These are phyloP conservation scores for Corticium candelabrum DNA, from an alignment of 37 sponge, comb jelly and placozoan species.

Conservation along the genomic window DNA sequence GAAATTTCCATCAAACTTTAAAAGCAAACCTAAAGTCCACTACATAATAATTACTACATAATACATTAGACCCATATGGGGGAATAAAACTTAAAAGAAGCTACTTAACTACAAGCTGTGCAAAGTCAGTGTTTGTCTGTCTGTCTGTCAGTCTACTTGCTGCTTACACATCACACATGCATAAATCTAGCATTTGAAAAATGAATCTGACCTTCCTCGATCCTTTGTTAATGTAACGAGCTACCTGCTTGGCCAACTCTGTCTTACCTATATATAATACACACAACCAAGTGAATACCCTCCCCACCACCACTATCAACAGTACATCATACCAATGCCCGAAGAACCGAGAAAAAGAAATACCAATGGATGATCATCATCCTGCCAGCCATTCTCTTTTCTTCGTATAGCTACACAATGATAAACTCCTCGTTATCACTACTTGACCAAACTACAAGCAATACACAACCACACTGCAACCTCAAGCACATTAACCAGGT, in stretches of 20 bases:
- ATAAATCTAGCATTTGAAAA: too few species aligned
- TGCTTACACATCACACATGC: too few species aligned
- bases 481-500: too few species aligned
- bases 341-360: conserved; percentile 92
- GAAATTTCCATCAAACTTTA: too few species aligned
- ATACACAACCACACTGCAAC: conserved; percentile 6
- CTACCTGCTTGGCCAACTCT: conserved; percentile 91
- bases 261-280: conserved; percentile 67
- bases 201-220: conserved; percentile 28
- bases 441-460: neutral
- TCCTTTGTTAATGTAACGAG: conserved; percentile 70
- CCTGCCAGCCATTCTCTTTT: conserved; percentile 75
- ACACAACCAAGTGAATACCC: neutral
- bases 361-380: conserved; percentile 83
- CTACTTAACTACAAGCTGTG: too few species aligned
- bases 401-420: conserved; percentile 56
- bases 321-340: conserved; percentile 44
- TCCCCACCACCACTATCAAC: too few species aligned
- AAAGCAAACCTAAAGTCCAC: too few species aligned
- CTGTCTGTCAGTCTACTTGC: too few species aligned
- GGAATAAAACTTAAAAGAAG: too few species aligned
- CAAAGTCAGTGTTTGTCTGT: too few species aligned
- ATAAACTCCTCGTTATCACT: too few species aligned
- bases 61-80: neutral
- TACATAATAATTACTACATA: too few species aligned